Evolutionary conservation across 1,140 invertebrate genomes (phyloP), one percentile per base, ranked within the genome.

Genomic region (Bradynema listronoti): DNA sequence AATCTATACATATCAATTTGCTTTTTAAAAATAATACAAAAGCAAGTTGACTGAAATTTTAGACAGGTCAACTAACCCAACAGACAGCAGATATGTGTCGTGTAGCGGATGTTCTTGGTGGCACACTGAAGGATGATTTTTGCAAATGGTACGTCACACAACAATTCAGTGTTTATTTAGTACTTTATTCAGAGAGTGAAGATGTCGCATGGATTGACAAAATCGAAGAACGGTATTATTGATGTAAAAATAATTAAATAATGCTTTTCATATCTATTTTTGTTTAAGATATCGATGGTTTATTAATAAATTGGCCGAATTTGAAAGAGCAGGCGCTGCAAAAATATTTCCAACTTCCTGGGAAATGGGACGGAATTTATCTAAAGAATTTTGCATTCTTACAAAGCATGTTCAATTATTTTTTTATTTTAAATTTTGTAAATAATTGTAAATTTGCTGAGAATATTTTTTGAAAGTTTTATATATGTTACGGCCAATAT

Each of bases 271-370:
- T 56, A 47, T 7, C 6, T 51, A 60, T 1, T 1, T 54, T 33
- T 16, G n/a, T 14, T 73, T 56, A 45, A 78, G 73, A 60, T 77
- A 78, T 64, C 74, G 69, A 0, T 98, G 94, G 94, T 86, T 97
- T n/a, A 95, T 97, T 75, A 84, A 87, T 29, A 90, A 93, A 78
- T 80, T 97, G n/a, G 84, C 96, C 0, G 87, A 92, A 65, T 97
- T 96, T 81, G 93, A 98, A 78, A 88, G 93, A 46, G 87, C 89
- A 65, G 88, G 90, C 73, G 89, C 87, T 0, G 80, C 58, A 11
- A 78, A 84, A 22, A 85, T 97, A 58, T 97, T 98, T 79, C 93
- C 94, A 0, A 80, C 84, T 6, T 84, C 87, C 55, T 99, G 94
- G 94, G 87, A 94, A 79, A 86, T 98, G 24, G 91, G 89, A 36